phyloP scores from a whole-genome alignment of 2,888 invertebrate species.

The Apomyelois bistriatella region DNA sequence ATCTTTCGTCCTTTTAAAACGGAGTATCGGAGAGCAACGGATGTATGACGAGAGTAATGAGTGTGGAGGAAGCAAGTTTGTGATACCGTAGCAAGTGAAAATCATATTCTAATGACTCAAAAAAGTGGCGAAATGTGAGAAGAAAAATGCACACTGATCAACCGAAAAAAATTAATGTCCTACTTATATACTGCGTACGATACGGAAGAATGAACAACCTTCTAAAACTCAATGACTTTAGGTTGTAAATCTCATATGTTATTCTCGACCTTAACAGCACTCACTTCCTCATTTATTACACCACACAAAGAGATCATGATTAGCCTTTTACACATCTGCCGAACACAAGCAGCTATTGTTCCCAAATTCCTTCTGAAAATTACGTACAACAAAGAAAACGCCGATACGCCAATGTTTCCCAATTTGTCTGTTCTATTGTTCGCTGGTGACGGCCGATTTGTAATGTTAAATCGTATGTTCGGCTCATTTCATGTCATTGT shows the following conservation, averaged over 20 bases:
- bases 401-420: slow-evolving; percentile 53
- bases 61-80: no score
- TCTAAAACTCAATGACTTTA: not conserved
- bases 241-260: not conserved
- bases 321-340: slow-evolving; percentile 27
- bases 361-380: slow-evolving; percentile 50
- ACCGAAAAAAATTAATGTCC: no score
- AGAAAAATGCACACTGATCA: no score
- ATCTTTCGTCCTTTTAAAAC: no score
- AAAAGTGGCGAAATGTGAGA: no score
- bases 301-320: slow-evolving; percentile 21
- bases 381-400: slow-evolving; percentile 51
- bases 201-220: no score
- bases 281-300: slow-evolving; percentile 1
- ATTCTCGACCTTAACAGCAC: not conserved
- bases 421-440: slow-evolving; percentile 62
- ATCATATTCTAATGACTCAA: no score
- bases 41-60: no score
- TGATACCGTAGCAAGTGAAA: no score
- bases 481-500: slow-evolving; percentile 11
- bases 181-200: no score
- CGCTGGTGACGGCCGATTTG: slow-evolving; percentile 45
- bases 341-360: slow-evolving; percentile 35
- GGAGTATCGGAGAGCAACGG: no score
- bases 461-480: slow-evolving; percentile 36